Base-by-base conservation (phyloP, 2,113 vertebrate species). In the Carlito syrichta region DNA sequence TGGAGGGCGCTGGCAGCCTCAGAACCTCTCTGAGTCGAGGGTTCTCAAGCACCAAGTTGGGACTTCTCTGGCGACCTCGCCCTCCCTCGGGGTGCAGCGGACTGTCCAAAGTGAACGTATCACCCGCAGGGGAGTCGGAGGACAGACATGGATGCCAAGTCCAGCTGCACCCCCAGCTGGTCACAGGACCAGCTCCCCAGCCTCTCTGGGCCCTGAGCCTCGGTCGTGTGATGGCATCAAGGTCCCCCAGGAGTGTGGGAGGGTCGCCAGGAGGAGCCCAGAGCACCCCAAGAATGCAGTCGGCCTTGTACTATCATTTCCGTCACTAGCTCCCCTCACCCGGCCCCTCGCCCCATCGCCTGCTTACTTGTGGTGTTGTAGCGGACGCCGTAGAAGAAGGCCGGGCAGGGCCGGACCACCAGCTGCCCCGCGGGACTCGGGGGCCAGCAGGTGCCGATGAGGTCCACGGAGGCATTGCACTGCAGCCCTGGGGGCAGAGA, bases 401-500 rank as follows among this genome's bases (percentile, higher is more conserved):
- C 99, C 0, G 99, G 99, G 93, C 99, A 99, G 62, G 99, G 99
- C 17, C 99, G 99, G 0, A 99, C 98, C 96, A 99, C 99, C 98
- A 99, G 95, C 96, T 99, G 99, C 5, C 99, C 99, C 0, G 98
- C 99, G 0, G 98, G 93, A n/a, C 99, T 99, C 48, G 97, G 98
- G 8, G 99, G 99, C 99, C 99, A 99, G 97, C 99, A 99, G 0
- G 99, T 99, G 52, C 99, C 99, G 0, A 99, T 99, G 97, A 99
- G 98, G 35, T 99, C 99, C 95, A 99, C 98, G 0, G 99, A 99
- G 40, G 99, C 98, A 1, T 99, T 99, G 86, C 99, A 99, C 97
- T 99, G 99, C 50, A 98, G 98, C 30, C 99, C 99, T 97, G 98
- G 6, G 77, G 68, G 82, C 38, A 91, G 71, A 17, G 66, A 97